phyloP scores from a whole-genome alignment of 1,140 invertebrate genomes.

The Eupristina koningsbergeri region DNA sequence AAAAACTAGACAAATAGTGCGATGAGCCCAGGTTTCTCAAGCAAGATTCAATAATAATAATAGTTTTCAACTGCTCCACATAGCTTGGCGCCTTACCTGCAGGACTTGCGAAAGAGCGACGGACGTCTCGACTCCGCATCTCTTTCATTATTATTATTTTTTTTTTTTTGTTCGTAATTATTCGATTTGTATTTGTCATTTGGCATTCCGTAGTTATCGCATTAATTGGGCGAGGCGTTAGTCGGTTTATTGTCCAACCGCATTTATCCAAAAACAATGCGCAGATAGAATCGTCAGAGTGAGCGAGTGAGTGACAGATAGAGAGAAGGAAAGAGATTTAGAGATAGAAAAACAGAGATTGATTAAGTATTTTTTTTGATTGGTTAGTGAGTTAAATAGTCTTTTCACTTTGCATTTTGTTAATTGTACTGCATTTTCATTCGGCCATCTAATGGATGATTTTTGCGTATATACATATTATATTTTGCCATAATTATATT shows the following conservation, averaged over 20 bases:
- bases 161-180: constrained; percentile 19
- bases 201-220: background rate
- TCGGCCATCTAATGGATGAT: background rate
- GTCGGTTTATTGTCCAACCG: constrained; percentile 7
- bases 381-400: constrained; percentile 8
- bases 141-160: constrained; percentile 29
- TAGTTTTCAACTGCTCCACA: constrained; percentile 11
- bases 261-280: background rate
- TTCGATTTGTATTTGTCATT: constrained; percentile 9
- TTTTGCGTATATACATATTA: background rate
- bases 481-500: background rate
- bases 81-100: constrained; percentile 57
- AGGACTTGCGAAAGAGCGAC: constrained; percentile 48
- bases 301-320: background rate
- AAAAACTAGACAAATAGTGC: constrained; percentile 7
- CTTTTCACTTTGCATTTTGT: constrained; percentile 70
- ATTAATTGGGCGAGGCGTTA: background rate
- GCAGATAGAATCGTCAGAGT: background rate
- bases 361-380: background rate
- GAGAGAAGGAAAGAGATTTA: background rate
- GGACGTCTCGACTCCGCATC: constrained; percentile 26
- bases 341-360: background rate
- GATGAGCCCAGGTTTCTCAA: constrained; percentile 25
- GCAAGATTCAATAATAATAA: constrained; percentile 13
- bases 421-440: constrained; percentile 60